Evolutionary conservation across 1,140 invertebrate species (phyloP).

Genomic region (Chionoecetes opilio): DNA sequence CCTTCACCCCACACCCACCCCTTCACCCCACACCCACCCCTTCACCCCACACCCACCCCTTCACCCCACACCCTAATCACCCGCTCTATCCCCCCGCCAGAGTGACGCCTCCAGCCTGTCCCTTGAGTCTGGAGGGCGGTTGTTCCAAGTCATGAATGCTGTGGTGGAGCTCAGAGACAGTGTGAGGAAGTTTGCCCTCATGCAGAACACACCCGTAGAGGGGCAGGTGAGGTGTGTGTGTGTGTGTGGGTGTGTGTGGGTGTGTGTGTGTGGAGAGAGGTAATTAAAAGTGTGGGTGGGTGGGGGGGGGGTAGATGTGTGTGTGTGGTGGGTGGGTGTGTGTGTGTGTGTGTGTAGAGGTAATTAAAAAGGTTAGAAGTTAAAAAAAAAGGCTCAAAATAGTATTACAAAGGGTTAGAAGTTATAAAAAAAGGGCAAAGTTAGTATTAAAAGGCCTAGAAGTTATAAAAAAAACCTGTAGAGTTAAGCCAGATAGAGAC

Average conservation of each 20-base stretch:
- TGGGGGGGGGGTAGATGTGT: too few relatives aligned
- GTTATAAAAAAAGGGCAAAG: too few relatives aligned
- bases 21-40: too few relatives aligned
- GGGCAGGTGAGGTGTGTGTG: slow-evolving; percentile 18
- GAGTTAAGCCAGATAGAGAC: too few relatives aligned
- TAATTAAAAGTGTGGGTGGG: neutral
- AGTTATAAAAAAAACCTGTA: too few relatives aligned
- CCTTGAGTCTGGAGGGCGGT: slow-evolving; percentile 57
- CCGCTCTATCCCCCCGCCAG: neutral
- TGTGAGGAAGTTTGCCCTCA: slow-evolving; percentile 48
- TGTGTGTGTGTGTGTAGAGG: neutral
- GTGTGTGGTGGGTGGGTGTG: neutral
- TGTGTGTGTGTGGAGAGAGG: neutral
- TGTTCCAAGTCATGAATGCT: slow-evolving; percentile 61
- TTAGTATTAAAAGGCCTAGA: too few relatives aligned
- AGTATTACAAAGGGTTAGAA: too few relatives aligned
- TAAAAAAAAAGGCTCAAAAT: too few relatives aligned
- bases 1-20: neutral
- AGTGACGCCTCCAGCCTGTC: slow-evolving; percentile 57
- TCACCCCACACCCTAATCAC: too few relatives aligned
- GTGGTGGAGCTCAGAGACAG: slow-evolving; percentile 48
- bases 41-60: neutral
- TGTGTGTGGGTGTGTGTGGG: neutral
- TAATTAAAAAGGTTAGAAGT: neutral
- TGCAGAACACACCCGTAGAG: slow-evolving; percentile 35